Evolutionary conservation across 2,888 invertebrate species (phyloP).

Genomic region (Cataglyphis cursor): DNA sequence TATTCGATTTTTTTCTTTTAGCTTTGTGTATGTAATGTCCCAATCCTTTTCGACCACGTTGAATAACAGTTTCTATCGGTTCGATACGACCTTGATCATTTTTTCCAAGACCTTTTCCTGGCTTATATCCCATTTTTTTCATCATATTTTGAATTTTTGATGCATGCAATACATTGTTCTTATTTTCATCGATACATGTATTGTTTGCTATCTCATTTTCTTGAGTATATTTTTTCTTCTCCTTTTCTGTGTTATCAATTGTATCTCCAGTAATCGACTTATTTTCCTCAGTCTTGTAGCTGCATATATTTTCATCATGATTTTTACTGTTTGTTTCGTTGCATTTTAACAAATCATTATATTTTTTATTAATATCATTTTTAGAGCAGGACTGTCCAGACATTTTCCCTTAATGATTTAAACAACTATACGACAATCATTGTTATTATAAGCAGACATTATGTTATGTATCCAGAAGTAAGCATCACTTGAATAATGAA

Average conservation of each 20-base stretch:
- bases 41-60: slow-evolving; percentile 94
- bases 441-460: not conserved
- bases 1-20: slow-evolving; percentile 86
- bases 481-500: not conserved
- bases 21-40: slow-evolving; percentile 90
- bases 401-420: not conserved
- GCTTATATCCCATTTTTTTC: slow-evolving; percentile 94
- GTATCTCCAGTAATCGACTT: not conserved
- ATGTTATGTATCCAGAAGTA: not conserved
- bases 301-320: not conserved
- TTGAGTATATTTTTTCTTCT: not conserved
- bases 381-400: not conserved
- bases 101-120: slow-evolving; percentile 95
- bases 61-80: slow-evolving; percentile 93
- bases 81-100: slow-evolving; percentile 93
- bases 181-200: not conserved
- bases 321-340: not conserved
- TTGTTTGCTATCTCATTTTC: not conserved
- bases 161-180: not conserved
- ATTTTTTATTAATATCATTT: not conserved
- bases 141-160: slow-evolving; percentile 65
- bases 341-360: not conserved
- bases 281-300: not conserved
- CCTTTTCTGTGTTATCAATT: not conserved
- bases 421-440: not conserved